Base-by-base conservation (phyloP, 2,797 vertebrate species). In the Sebastes steindachneri region DNA sequence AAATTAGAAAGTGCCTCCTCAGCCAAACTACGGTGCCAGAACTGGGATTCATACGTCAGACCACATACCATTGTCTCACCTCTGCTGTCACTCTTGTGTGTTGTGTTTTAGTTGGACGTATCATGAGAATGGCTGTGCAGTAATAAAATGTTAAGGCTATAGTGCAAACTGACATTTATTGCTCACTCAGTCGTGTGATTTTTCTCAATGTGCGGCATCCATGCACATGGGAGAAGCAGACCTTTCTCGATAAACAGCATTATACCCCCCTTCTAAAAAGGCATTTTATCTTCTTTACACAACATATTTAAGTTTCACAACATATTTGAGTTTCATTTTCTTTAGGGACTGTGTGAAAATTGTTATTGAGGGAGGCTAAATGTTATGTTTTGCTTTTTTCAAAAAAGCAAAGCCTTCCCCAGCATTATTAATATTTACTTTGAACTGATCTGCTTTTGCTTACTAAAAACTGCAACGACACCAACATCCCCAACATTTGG, bases 91-190 rank as follows among this genome's bases (percentile, higher is more conserved):
- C 26, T 59, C 69, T 25, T 17, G 11, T 45, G 66, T 53, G 57
- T 67, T 54, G 3, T 65, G 77, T 48, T 72, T 51, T 75, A 48
- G 59, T 4, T 41, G 69, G 54, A 58, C 7, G 25, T 68, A 71
- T 86, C 76, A 82, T 68, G 33, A 72, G 67, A 67, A 68, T 62
- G 53, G 29, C 66, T 58, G 31, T 51, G 74, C 62, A 64, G 69
- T 89, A 83, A 84, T 85, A 70, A 87, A 85, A 92, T 75, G 33
- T 62, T 80, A 60, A 55, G 51, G 64, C 70, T 74, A 59, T 31
- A 77, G 79, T 65, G 66, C 66, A 86, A 85, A 79, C 73, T 91
- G 89, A 90, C 88, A 89, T 90, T 92, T 89, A 80, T 78, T 59
- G 67, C 80, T 77, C 74, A 73, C 33, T 84, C 81, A 68, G 64